A percentile compares a stretch with the other conserved stretches of the same genome.
Conservation (phyloP, 2,113 vertebrate genomes). For the Myrmophylax atrothorax region DNA sequence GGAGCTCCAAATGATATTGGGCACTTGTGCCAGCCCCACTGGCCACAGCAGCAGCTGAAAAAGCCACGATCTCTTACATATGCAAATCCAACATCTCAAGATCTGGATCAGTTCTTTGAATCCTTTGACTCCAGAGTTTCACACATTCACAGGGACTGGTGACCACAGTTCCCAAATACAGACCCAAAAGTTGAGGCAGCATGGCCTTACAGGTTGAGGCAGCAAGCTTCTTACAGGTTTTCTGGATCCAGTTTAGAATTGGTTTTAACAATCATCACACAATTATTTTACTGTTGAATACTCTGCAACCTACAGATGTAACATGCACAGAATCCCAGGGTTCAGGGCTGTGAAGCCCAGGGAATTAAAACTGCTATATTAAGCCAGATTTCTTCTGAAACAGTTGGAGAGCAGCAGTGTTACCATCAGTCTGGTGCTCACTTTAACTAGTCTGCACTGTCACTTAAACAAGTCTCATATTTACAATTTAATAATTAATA, state of each 20-base stretch:
- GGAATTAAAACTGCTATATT: background rate
- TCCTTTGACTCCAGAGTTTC: background rate
- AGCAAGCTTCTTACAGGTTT: background rate
- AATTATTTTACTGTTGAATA: background rate
- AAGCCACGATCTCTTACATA: fast-evolving
- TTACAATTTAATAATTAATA: conserved; percentile 27
- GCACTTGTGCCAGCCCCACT: background rate
- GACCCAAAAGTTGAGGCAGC: background rate
- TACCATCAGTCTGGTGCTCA: background rate
- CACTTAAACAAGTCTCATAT: background rate
- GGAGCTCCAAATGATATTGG: background rate
- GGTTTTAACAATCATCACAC: background rate
- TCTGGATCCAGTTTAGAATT: background rate
- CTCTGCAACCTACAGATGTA: background rate
- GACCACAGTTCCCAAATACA: background rate
- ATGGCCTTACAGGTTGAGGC: fast-evolving
- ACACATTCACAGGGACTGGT: background rate
- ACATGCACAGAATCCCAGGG: background rate
- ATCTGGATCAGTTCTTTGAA: background rate
- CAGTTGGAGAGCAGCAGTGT: background rate
- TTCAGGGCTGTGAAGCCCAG: background rate
- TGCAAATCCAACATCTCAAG: background rate
- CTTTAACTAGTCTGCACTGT: background rate
- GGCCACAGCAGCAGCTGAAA: background rate
- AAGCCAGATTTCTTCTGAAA: background rate